Base-by-base conservation (phyloP, 2,113 vertebrate species). In the Pholis gunnellus region DNA sequence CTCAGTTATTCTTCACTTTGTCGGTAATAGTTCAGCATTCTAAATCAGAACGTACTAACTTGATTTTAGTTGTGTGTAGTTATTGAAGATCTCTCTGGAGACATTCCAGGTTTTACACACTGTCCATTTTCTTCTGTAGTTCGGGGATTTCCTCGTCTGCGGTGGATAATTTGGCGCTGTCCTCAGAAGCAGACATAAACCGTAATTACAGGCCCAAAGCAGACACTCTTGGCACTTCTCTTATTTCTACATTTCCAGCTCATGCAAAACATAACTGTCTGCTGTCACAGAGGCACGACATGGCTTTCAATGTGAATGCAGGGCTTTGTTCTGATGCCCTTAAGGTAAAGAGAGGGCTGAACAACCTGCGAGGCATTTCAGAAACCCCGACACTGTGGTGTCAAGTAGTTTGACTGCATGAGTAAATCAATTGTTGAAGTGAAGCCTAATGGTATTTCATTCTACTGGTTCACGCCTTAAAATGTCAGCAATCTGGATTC, bases 321-420 rank as follows among this genome's bases (percentile, higher is more conserved):
- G 29, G 46, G 40, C 92, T 90, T 94, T 93, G 91, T 91, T 93
- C 66, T 70, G 73, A 72, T 52, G 64, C 78, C 73, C 64, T 67
- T 11, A 27, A 89, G 86, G 72, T 75, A 66, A 31, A 31, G 71
- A 82, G 82, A 74, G 27, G 50, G 14, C 11, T 15, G 13, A 44
- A 36, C 71, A 73, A 75, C 61, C 63, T 57, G 42, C 68, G 9
- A 25, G 79, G 54, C n/a, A 0, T 27, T 73, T 69, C 42, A 70
- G 40, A 85, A 75, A 81, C 67, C 78, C 64, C 46, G 27, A 52
- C 17, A 29, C 66, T 31, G 18, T 46, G 44, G 70, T 69, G 68
- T 75, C 64, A 65, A 46, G 66, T 64, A 69, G 79, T 75, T 68
- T 70, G 25, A 15, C 10, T 74, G n/a, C 31, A 40, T 46, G 57